These are phyloP conservation scores for Sepiola atlantica DNA, from an alignment of 2,888 invertebrate species.

Conservation along the genomic window DNA sequence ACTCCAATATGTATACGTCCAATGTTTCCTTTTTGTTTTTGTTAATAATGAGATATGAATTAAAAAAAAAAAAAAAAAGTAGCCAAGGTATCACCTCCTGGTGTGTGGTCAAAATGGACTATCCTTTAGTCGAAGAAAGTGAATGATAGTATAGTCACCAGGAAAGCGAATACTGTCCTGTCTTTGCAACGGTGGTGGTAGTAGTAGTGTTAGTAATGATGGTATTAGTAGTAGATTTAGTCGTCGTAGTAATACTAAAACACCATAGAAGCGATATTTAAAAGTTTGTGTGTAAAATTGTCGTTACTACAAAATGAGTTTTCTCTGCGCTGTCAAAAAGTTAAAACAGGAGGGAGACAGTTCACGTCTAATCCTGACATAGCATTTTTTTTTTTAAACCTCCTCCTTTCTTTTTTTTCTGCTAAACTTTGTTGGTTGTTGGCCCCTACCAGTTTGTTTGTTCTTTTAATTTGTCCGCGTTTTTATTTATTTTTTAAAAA, in stretches of 20 bases:
- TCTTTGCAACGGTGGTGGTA: background rate
- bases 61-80: background rate
- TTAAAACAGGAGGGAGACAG: background rate
- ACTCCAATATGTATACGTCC: slow-evolving; percentile 11
- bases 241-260: background rate
- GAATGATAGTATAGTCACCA: background rate
- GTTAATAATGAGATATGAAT: background rate
- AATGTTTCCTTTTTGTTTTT: background rate
- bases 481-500: too few species aligned
- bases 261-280: background rate
- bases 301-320: background rate
- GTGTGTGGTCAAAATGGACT: background rate
- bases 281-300: background rate
- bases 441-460: background rate
- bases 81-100: background rate
- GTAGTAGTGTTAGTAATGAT: background rate
- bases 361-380: background rate
- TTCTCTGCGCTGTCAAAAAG: background rate
- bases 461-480: too few species aligned
- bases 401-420: background rate
- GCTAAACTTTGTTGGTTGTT: background rate
- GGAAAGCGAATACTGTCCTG: background rate
- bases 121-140: background rate
- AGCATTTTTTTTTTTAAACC: too few species aligned
- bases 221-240: background rate